These are phyloP conservation scores for Austrolebias charrua DNA, from an alignment of 2,797 vertebrate species.

Conservation along the genomic window DNA sequence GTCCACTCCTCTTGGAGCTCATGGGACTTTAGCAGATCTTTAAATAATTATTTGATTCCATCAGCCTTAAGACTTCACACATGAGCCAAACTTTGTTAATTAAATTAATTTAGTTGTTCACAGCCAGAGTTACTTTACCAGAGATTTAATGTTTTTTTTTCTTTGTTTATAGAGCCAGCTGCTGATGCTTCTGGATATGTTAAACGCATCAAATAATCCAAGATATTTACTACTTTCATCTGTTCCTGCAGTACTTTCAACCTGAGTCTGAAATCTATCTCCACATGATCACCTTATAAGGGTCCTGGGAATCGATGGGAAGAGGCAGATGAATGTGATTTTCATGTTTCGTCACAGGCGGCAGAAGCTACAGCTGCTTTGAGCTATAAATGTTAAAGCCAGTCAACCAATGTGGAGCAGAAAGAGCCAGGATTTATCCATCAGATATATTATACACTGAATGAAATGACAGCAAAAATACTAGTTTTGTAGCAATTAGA, in stretches of 20 bases:
- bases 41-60: slow-evolving; percentile 20
- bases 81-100: too few relatives aligned
- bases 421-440: too few relatives aligned
- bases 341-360: too few relatives aligned
- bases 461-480: neutral
- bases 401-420: neutral
- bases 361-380: neutral
- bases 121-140: neutral
- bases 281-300: neutral
- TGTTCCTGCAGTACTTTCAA: slow-evolving; percentile 2
- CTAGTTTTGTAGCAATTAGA: neutral
- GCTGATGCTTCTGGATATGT: slow-evolving; percentile 10
- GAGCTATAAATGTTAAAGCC: neutral
- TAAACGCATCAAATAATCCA: slow-evolving; percentile 9
- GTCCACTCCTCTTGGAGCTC: slow-evolving; percentile 11
- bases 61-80: neutral
- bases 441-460: neutral
- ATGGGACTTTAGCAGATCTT: neutral
- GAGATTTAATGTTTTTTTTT: neutral
- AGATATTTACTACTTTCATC: slow-evolving; percentile 3
- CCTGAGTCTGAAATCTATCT: neutral
- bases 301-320: neutral
- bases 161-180: slow-evolving; percentile 6
- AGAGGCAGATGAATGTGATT: neutral
- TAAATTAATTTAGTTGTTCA: neutral